phyloP scores from a whole-genome alignment of 2,797 vertebrate genomes.

The Pantherophis vulpinus region DNA sequence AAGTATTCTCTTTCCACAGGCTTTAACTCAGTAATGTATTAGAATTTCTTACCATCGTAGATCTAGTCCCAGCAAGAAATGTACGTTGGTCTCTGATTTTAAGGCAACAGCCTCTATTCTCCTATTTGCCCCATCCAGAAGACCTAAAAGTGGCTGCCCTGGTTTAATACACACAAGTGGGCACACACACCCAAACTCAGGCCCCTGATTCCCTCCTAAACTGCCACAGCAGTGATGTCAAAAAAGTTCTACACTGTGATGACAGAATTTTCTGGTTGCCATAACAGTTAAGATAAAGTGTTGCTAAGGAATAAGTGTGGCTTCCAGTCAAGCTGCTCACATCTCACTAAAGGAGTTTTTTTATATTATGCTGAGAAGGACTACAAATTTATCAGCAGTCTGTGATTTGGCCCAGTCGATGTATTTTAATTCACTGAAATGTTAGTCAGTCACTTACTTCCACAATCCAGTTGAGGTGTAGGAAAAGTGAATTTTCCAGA shows the following conservation, averaged over 20 bases:
- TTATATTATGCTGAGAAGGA: not conserved
- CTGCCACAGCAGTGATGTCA: not conserved
- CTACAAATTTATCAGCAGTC: not conserved
- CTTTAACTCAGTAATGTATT: not conserved
- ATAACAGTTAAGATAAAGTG: slow-evolving; percentile 16
- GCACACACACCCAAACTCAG: not conserved
- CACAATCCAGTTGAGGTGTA: not conserved
- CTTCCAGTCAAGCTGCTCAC: not conserved
- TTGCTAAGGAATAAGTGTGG: slow-evolving; percentile 9
- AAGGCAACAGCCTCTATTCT: not conserved
- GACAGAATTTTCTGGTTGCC: slow-evolving; percentile 10
- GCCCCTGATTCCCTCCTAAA: not conserved
- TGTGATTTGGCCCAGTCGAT: not conserved
- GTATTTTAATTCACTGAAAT: not conserved
- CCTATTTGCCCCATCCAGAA: slow-evolving; percentile 7
- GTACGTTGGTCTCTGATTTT: not conserved
- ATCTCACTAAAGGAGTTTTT: not conserved
- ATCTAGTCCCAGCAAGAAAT: not conserved
- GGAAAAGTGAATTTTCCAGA: not conserved
- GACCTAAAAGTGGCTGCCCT: not conserved
- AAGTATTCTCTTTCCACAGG: not conserved
- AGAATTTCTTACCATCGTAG: slow-evolving; percentile 15
- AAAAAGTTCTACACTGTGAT: slow-evolving; percentile 15
- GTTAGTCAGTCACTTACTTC: not conserved
- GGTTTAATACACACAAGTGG: not conserved